Evolutionary conservation across 2,113 vertebrate species (phyloP), one percentile per base, ranked within the genome.

Genomic region (Tyrannus savana): DNA sequence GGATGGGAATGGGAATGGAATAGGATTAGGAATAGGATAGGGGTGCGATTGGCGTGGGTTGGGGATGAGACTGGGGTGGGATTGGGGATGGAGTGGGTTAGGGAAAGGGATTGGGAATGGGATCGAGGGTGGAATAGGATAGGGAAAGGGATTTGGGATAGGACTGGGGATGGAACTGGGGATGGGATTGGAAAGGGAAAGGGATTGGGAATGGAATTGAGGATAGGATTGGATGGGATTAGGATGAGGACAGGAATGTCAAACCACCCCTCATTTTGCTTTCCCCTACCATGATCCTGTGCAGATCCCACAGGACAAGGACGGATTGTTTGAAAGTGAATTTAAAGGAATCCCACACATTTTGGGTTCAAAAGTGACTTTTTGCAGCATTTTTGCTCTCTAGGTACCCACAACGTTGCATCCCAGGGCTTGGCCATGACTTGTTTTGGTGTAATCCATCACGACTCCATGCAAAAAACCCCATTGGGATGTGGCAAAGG

Each of bases 381-480:
- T 77, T 56, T 7, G 5, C 33, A 4, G 10, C 7, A 1, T 39
- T 78, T 90, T 60, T 30, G 19, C 13, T 25, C 72, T 46, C 10
- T 47, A 1, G 6, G 18, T 52, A 31, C 31, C 42, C 1, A 1
- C 2, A 14, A n/a, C 7, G 15, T 19, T 59, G 6, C 35, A 22
- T 2, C 74, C 69, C 25, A 3, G 50, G 23, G 15, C 22, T 49
- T 3, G 2, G 42, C 13, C 0, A 0, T 1, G 30, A 33, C 12
- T 14, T 16, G 62, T 63, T 9, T 19, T 3, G 52, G 60, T 46
- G 47, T 28, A 53, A 33, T 41, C 75, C 56, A 8, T 35, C 39
- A 2, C 0, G 0, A 56, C n/a, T 47, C n/a, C 3, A 0, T 0
- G 14, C 10, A 44, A 44, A 63, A 14, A 31, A 30, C 0, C 0